Conservation (phyloP, 2,113 vertebrate genomes). For the Nesoenas mayeri region DNA sequence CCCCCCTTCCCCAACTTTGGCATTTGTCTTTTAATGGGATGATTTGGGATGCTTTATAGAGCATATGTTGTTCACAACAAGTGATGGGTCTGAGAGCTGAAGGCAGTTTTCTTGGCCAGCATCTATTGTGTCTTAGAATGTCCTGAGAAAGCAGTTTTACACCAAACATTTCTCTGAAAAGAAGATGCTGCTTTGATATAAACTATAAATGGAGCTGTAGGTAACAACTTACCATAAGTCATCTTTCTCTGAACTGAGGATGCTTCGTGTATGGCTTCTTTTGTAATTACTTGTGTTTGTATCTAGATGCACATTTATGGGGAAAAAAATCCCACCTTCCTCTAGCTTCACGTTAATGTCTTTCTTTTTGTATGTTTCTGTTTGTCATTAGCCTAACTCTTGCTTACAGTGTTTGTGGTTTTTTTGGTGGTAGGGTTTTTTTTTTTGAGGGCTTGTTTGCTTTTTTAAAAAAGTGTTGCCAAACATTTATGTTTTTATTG, state of each 20-base stretch:
- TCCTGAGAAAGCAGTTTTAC: background rate
- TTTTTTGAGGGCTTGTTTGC: background rate
- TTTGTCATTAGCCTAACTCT: background rate
- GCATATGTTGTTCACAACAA: accelerated
- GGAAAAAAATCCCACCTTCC: accelerated
- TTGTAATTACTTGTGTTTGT: background rate
- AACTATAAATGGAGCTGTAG: background rate
- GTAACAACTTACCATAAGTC: background rate
- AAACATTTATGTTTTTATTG: background rate
- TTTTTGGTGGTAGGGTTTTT: background rate
- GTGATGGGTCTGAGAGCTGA: background rate
- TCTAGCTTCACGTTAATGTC: background rate
- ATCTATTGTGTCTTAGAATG: background rate
- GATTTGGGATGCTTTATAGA: background rate
- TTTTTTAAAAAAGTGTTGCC: background rate
- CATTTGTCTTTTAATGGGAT: background rate
- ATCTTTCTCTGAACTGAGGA: background rate
- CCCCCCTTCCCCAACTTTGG: accelerated
- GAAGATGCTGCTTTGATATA: background rate
- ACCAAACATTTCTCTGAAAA: background rate
- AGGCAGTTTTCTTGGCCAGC: background rate
- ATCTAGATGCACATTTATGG: background rate
- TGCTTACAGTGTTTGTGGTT: background rate
- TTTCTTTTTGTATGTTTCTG: background rate
- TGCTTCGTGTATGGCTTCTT: background rate